A percentile compares a stretch with the other conserved stretches of the same genome.
Conservation (phyloP, 2,797 vertebrate genomes). For the Taenioides sp. region DNA sequence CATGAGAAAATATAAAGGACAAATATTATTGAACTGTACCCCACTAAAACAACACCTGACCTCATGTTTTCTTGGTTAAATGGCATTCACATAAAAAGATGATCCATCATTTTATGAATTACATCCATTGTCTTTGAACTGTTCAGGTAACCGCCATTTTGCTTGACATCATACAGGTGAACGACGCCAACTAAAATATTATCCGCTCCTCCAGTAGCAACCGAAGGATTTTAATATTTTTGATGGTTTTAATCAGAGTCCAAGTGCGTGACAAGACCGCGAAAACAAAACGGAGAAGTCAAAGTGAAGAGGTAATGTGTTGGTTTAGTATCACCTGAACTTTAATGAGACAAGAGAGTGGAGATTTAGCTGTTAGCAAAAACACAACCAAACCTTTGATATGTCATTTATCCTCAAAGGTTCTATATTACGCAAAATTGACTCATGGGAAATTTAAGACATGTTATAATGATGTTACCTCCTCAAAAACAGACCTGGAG, state of each 20-base stretch:
- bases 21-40: not conserved
- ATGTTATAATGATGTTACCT: too few species aligned
- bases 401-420: too few species aligned
- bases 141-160: not conserved
- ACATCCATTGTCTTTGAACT: constrained; percentile 6
- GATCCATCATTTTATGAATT: constrained; percentile 19
- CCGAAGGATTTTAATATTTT: constrained; percentile 22
- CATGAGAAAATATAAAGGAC: too few species aligned
- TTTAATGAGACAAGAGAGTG: not conserved
- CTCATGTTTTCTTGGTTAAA: not conserved
- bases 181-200: constrained; percentile 22
- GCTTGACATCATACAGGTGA: not conserved
- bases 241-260: constrained; percentile 1
- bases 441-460: too few species aligned
- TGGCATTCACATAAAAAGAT: not conserved
- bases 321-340: not conserved
- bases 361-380: not conserved
- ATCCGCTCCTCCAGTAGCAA: constrained; percentile 3
- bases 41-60: not conserved
- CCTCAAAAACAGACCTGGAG: too few species aligned
- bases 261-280: not conserved
- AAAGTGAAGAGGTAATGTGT: not conserved
- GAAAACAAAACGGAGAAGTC: not conserved
- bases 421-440: too few species aligned
- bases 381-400: not conserved